Evolutionary conservation across 2,113 vertebrate genomes (phyloP).

Genomic region (Aegithalos caudatus): DNA sequence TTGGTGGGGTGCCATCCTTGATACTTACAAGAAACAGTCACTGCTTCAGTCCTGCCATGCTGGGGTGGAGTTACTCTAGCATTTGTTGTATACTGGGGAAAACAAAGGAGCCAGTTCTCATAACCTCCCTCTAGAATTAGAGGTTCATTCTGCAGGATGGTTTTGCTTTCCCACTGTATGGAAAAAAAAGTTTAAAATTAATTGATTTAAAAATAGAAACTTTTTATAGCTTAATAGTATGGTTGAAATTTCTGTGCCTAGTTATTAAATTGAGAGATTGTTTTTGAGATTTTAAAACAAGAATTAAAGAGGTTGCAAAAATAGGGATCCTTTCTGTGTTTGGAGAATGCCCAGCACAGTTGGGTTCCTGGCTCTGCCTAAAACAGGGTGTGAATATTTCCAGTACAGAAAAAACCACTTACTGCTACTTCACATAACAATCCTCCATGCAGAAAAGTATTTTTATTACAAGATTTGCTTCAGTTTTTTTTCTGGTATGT

Average conservation of each 20-base stretch:
- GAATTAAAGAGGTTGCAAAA: background rate
- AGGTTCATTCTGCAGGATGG: constrained; percentile 87
- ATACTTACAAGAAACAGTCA: constrained; percentile 88
- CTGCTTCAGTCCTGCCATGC: constrained; percentile 70
- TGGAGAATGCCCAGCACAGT: background rate
- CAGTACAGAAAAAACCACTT: background rate
- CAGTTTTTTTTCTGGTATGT: background rate
- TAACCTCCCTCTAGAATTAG: constrained; percentile 94
- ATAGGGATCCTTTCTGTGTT: background rate
- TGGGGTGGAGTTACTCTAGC: constrained; percentile 87
- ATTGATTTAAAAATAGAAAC: background rate
- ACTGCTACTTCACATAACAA: background rate
- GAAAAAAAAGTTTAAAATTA: constrained; percentile 9
- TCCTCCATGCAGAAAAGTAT: background rate
- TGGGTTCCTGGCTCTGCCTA: background rate
- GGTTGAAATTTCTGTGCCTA: background rate
- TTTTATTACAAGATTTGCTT: background rate
- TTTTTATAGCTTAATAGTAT: background rate
- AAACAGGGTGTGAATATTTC: background rate
- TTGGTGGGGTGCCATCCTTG: background rate
- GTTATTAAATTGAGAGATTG: background rate
- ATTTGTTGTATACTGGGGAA: constrained; percentile 94
- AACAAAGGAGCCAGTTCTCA: constrained; percentile 96
- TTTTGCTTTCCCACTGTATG: constrained; percentile 92
- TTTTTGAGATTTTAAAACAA: background rate